A percentile compares a stretch with the other conserved stretches of the same genome.
These are phyloP conservation scores for Oreochromis aureus DNA, from an alignment of 2,113 vertebrate species.

Conservation along the genomic window DNA sequence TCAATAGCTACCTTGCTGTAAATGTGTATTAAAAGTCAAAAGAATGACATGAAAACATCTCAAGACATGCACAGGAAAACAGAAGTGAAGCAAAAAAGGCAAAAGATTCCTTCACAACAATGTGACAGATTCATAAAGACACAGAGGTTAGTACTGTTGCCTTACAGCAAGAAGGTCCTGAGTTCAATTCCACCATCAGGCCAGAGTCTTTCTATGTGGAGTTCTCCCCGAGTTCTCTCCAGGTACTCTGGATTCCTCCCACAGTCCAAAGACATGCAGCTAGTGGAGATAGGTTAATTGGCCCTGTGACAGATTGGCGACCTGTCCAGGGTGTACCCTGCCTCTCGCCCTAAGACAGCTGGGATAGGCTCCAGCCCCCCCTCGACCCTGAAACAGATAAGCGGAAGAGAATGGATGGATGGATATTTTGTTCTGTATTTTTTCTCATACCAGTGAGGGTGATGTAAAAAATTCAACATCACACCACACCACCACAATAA, in stretches of 20 bases:
- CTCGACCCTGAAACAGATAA: not conserved
- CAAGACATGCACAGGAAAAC: not conserved
- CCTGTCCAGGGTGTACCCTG: not conserved
- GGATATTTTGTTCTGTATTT: not conserved
- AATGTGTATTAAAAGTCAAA: not conserved
- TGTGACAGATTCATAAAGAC: not conserved
- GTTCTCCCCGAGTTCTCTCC: not conserved
- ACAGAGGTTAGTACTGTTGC: not conserved
- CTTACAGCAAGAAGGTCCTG: not conserved
- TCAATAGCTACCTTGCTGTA: not conserved
- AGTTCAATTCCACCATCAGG: not conserved
- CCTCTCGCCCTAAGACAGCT: not conserved
- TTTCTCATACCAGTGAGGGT: not conserved
- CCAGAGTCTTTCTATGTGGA: not conserved
- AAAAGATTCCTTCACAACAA: not conserved
- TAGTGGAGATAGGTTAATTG: not conserved
- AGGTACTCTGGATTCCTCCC: not conserved
- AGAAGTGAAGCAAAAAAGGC: not conserved
- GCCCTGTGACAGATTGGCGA: not conserved
- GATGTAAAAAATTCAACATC: not conserved
- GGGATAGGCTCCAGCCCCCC: not conserved
- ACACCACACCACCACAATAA: not conserved
- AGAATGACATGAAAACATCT: too few relatives aligned
- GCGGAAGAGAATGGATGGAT: not conserved
- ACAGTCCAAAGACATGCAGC: not conserved